Percentiles rank a stretch among this genome's conserved stretches.
phyloP scores from a whole-genome alignment of 2,888 invertebrate species.

The Lithophane socia region DNA sequence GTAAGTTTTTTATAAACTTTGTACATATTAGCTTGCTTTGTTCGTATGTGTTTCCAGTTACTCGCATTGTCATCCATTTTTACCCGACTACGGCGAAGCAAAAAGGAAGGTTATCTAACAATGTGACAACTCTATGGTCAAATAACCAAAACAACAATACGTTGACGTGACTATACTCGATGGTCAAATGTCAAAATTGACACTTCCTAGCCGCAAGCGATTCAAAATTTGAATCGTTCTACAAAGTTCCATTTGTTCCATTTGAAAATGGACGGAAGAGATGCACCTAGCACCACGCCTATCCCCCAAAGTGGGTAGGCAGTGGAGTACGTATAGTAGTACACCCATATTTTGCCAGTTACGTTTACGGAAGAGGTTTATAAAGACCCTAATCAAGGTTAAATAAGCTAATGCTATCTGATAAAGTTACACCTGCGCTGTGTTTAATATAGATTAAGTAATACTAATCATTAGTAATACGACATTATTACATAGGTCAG shows the following conservation, averaged over 20 bases:
- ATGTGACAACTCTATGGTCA: not conserved
- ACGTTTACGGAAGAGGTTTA: too few species aligned
- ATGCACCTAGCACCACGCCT: too few species aligned
- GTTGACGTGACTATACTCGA: not conserved
- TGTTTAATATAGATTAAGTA: constrained; percentile 2
- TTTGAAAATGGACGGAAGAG: not conserved
- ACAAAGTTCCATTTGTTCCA: too few species aligned
- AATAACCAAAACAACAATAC: not conserved
- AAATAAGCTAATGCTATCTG: not conserved
- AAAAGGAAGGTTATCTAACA: not conserved
- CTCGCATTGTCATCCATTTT: too few species aligned
- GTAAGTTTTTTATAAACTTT: not conserved
- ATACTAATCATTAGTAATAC: not conserved
- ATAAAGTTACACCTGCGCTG: constrained; percentile 1
- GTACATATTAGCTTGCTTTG: too few species aligned
- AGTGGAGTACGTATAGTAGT: too few species aligned
- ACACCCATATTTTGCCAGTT: too few species aligned
- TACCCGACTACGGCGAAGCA: too few species aligned
- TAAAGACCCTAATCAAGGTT: constrained; percentile 2
- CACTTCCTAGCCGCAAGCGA: too few species aligned
- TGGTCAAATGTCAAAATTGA: not conserved
- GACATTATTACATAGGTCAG: constrained; percentile 1
- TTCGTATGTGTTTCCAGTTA: too few species aligned
- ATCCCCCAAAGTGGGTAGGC: too few species aligned
- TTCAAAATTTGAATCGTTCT: too few species aligned